Base-by-base conservation (phyloP, 2,113 vertebrate species). In the Plectropomus leopardus region DNA sequence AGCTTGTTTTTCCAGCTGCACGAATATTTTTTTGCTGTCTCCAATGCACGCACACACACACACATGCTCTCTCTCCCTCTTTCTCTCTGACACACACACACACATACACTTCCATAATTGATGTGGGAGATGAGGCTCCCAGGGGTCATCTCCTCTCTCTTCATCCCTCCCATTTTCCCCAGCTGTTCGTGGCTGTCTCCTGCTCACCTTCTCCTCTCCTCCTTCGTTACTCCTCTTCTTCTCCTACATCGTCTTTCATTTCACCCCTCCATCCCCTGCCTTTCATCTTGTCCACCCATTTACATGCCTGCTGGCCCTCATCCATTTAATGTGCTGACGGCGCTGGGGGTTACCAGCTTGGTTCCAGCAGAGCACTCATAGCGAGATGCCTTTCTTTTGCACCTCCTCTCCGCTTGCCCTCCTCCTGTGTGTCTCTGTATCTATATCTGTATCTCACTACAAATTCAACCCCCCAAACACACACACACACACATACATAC, bases 91-190 rank as follows among this genome's bases (percentile, higher is more conserved):
- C 74, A 65, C 66, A 53, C 68, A 44, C 76, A 60, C 76, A 45
- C 30, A 10, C 36, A 30, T 71, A 69, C 67, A 54, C 61, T 75
- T 92, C 86, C 59, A 91, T 94, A 92, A 95, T 94, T 92, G 90
- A 94, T 93, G 84, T 90, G 82, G 82, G 88, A 91, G 87, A 86
- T 83, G 70, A 88, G 83, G 88, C 80, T 86, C 91, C 90, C 73
- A 80, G 84, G 90, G 92, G 88, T 84, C 76, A 53, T 32, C 83
- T 79, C 75, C 87, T 66, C 82, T 91, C 87, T 85, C 82, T 69
- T 79, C 83, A 88, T 73, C 50, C 77, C 78, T 80, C 84, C 69
- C 30, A 80, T 83, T 88, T 89, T 81, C 81, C 85, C 88, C 85
- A 92, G 84, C 90, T 90, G 84, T 78, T 88, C 83, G 81, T 64